phyloP scores from a whole-genome alignment of 2,888 invertebrate species.

The Eugnorisma glareosa region DNA sequence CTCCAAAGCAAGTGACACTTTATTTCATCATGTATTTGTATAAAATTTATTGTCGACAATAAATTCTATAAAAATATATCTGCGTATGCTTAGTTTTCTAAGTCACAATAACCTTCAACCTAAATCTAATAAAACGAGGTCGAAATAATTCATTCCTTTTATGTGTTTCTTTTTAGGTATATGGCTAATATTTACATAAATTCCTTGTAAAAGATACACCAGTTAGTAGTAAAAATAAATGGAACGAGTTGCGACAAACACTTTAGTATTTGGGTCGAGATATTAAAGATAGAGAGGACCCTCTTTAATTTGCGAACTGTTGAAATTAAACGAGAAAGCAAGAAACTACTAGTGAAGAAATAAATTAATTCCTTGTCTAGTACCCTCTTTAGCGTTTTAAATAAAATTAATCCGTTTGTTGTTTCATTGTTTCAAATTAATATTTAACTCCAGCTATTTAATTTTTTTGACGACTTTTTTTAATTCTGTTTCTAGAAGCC shows the following conservation, averaged over 20 bases:
- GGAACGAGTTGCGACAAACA: constrained; percentile 24
- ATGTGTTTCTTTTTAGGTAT: constrained; percentile 40
- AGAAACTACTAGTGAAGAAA: background rate
- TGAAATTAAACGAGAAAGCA: constrained; percentile 16
- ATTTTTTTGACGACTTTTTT: background rate
- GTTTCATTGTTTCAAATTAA: constrained; percentile 3
- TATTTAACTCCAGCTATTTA: constrained; percentile 24
- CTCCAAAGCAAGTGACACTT: too few species aligned
- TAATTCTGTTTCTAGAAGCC: background rate
- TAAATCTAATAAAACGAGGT: constrained; percentile 37
- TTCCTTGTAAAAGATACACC: constrained; percentile 28
- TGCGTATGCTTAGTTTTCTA: constrained; percentile 13
- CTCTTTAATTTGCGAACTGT: background rate
- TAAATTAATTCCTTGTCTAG: constrained; percentile 23
- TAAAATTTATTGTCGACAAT: constrained; percentile 11
- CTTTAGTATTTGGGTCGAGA: constrained; percentile 43
- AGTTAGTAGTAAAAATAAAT: constrained; percentile 32
- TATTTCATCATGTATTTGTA: too few species aligned
- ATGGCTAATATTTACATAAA: constrained; percentile 59
- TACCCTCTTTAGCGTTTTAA: constrained; percentile 3
- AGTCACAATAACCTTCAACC: constrained; percentile 25
- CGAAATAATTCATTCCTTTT: constrained; percentile 42
- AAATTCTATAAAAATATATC: too few species aligned
- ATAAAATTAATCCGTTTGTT: constrained; percentile 34
- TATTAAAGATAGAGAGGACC: background rate